phyloP scores from a whole-genome alignment of 2,113 vertebrate species.

The Hemibagrus wyckioides region DNA sequence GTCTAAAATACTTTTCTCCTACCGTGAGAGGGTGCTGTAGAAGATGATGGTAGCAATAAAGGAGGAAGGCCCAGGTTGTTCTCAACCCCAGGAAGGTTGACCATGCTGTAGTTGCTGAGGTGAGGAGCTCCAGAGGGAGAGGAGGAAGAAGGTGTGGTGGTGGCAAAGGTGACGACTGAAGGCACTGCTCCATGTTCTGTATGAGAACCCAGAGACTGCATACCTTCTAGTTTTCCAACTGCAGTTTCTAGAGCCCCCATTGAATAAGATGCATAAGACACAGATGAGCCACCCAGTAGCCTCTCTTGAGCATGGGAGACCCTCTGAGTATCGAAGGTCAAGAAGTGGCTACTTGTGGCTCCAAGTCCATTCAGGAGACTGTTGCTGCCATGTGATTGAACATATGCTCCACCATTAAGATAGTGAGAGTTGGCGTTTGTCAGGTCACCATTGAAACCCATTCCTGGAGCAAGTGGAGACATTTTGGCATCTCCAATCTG shows the following conservation, averaged over 20 bases:
- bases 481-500: conserved; percentile 96
- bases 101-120: conserved; percentile 92
- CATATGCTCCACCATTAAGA: conserved; percentile 89
- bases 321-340: conserved; percentile 86
- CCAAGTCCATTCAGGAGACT: conserved; percentile 95
- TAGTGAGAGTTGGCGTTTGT: conserved; percentile 84
- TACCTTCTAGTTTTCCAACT: conserved; percentile 47
- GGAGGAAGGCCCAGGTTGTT: conserved; percentile 88
- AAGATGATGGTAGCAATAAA: conserved; percentile 87
- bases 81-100: conserved; percentile 87
- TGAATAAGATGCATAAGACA: conserved; percentile 49
- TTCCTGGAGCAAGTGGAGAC: conserved; percentile 79
- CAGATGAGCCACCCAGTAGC: conserved; percentile 74
- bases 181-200: conserved; percentile 52
- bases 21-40: conserved; percentile 86
- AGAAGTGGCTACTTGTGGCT: conserved; percentile 81
- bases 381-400: conserved; percentile 90
- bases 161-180: conserved; percentile 85
- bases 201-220: conserved; percentile 51
- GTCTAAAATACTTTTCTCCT: conserved; percentile 50
- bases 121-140: conserved; percentile 76
- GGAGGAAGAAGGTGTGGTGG: conserved; percentile 63
- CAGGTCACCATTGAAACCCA: conserved; percentile 88
- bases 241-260: conserved; percentile 44
- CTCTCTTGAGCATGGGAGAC: conserved; percentile 68